These are phyloP conservation scores for Sicus ferrugineus DNA, from an alignment of 2,888 invertebrate genomes.

Conservation along the genomic window DNA sequence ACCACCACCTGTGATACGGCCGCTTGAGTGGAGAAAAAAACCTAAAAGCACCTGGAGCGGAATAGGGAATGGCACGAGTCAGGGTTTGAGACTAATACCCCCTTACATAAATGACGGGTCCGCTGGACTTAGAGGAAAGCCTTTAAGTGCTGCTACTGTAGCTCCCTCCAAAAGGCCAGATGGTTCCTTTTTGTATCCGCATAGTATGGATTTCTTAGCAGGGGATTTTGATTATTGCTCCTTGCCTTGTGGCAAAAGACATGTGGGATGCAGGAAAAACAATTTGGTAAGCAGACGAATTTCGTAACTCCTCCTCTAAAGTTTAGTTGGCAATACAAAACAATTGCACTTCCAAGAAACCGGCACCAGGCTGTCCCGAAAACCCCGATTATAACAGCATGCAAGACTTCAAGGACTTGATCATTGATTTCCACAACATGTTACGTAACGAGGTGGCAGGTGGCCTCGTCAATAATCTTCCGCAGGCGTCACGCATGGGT, in stretches of 20 bases:
- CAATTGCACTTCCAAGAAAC: neutral
- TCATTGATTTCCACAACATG: neutral
- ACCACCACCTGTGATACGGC: no score
- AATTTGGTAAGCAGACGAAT: neutral
- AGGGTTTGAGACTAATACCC: no score
- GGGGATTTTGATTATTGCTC: neutral
- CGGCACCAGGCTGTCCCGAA: neutral
- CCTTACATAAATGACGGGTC: no score
- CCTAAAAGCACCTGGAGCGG: no score
- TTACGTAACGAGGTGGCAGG: neutral
- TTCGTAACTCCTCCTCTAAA: neutral
- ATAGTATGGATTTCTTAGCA: no score
- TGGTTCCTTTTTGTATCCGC: no score
- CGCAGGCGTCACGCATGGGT: neutral
- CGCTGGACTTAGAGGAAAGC: no score
- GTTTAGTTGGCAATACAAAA: no score
- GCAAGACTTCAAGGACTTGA: neutral
- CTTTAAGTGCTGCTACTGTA: no score
- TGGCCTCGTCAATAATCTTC: neutral
- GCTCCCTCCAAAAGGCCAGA: no score
- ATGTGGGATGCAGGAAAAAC: neutral
- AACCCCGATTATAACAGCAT: neutral
- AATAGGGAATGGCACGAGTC: no score
- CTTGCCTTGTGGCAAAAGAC: neutral
- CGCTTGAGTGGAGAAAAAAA: no score